Evolutionary conservation across 2,797 vertebrate species (phyloP), one percentile per base, ranked within the genome.

Genomic region (Knipowitschia caucasica): DNA sequence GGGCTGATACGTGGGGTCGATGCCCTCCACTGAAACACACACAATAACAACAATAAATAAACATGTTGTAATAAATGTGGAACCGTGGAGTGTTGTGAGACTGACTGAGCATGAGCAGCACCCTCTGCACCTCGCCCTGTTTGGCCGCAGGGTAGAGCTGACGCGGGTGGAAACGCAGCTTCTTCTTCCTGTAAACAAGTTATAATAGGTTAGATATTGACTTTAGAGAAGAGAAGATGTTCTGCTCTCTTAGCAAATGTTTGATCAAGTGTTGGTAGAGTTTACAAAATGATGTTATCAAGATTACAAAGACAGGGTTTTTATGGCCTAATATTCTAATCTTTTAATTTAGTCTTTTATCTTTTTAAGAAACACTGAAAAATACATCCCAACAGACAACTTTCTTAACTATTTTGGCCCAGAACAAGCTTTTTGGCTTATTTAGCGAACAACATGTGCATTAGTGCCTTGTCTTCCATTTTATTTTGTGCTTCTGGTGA

Each of bases 101-200:
- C 94, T 90, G 80, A 97, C 94, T 77, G 43, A 97, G 88, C 94
- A 97, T 95, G 39, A 96, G 92, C 68, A 97, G 86, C 44, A 97
- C 94, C 53, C 92, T 89, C 80, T 94, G 93, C n/a, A 92, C 91
- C 52, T 97, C 94, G 0, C 93, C 95, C 73, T 95, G 94, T 53
- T 95, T 97, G 67, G 93, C 92, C 0, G 93, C 93, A 3, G 94
- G 91, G 68, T 96, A 95, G 5, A 97, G 86, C 71, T 97, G 95
- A 3, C 94, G 89, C 0, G 94, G 94, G 75, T 97, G 94, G 80
- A 95, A 97, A 11, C 94, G 86, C 45, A 97, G 84, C 64, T 97
- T 97, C 86, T 97, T 97, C 69, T 90, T 89, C 82, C 89, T 44
- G 17, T 24, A 15, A 27, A 27, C 23, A 23, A 44, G 7, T 46